Conservation (phyloP, 2,888 invertebrate species). For the Drosophila bunnanda region DNA sequence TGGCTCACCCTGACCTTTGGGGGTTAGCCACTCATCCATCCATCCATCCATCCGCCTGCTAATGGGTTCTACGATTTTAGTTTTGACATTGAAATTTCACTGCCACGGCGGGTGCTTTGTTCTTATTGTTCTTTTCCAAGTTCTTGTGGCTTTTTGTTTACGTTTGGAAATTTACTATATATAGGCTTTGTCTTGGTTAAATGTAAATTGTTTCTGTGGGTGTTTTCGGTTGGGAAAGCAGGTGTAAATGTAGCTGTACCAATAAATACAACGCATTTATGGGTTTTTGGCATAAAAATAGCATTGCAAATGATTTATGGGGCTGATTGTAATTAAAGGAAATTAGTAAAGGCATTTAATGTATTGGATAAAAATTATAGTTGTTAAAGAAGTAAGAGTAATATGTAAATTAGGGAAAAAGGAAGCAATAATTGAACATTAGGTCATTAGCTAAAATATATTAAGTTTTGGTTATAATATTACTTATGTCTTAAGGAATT, state of each 20-base stretch:
- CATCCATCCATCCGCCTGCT: neutral
- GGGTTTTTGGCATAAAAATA: neutral
- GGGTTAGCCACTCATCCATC: neutral
- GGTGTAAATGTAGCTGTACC: neutral
- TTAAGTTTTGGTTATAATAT: neutral
- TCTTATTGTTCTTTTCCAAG: neutral
- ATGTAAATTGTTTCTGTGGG: neutral
- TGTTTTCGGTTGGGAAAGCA: neutral
- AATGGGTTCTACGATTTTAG: slow-evolving; percentile 15
- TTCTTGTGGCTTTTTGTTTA: neutral
- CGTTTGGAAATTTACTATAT: neutral
- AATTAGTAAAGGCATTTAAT: neutral
- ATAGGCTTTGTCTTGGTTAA: slow-evolving; percentile 1
- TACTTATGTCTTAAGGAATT: neutral
- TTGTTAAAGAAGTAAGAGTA: too few relatives aligned
- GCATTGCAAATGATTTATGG: slow-evolving; percentile 7
- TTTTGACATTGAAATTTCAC: slow-evolving; percentile 48
- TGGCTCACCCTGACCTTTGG: slow-evolving; percentile 37
- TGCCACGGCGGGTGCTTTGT: slow-evolving; percentile 26
- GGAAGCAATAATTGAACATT: too few relatives aligned
- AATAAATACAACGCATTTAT: slow-evolving; percentile 5
- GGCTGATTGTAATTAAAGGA: neutral
- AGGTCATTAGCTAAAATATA: neutral
- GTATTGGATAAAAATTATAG: neutral
- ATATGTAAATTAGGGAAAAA: neutral